A percentile compares a stretch with the other conserved stretches of the same genome.
Conservation (phyloP, 2,797 vertebrate genomes). For the Babyrousa celebensis region DNA sequence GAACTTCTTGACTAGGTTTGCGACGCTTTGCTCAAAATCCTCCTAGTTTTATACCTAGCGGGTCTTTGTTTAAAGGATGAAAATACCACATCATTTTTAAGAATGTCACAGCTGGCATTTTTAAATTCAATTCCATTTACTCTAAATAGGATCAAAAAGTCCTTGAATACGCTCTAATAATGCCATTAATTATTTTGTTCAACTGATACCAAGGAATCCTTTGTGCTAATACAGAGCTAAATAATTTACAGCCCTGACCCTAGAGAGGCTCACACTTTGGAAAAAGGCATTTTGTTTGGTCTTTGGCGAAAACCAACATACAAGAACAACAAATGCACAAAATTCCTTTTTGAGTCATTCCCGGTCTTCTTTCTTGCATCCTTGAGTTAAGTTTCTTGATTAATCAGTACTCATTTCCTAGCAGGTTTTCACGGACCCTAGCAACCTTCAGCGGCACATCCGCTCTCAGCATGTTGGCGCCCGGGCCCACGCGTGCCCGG, state of each 20-base stretch:
- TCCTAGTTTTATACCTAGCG: not conserved
- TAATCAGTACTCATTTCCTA: constrained; percentile 96
- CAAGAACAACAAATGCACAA: not conserved
- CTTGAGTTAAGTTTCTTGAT: constrained; percentile 90
- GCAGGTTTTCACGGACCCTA: constrained; percentile 99
- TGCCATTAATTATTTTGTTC: not conserved
- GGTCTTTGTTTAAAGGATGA: constrained; percentile 30
- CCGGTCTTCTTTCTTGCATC: constrained; percentile 81
- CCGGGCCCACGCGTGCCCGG: constrained; percentile 98
- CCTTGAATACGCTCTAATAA: not conserved
- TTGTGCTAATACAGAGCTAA: not conserved
- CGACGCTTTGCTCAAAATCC: constrained; percentile 39
- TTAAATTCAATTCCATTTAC: not conserved
- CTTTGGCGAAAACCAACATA: constrained; percentile 8
- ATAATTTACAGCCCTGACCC: not conserved
- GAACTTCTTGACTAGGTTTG: constrained; percentile 53
- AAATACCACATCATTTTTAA: not conserved
- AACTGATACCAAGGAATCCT: not conserved
- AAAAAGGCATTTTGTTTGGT: not conserved
- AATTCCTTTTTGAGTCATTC: constrained; percentile 70
- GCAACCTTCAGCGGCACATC: constrained; percentile 99
- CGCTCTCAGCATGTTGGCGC: constrained; percentile 99
- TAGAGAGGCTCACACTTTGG: not conserved
- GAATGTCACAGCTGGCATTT: not conserved
- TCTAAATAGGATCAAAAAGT: not conserved